These are phyloP conservation scores for Cheilosia grossa DNA, from an alignment of 2,888 invertebrate species.

Conservation along the genomic window DNA sequence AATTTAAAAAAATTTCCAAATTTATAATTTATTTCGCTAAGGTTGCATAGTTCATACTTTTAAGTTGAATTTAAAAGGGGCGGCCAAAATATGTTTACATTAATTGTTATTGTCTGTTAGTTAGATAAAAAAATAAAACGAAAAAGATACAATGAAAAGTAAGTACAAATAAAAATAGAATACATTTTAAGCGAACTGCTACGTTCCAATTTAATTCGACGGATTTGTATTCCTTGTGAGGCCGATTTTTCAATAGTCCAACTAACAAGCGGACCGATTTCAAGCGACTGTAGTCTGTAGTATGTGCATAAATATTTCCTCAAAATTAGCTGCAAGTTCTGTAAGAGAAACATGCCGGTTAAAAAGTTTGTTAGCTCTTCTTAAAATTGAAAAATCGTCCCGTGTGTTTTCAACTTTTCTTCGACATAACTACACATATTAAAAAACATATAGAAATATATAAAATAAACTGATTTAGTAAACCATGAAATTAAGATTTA, in stretches of 20 bases:
- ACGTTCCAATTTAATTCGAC: background rate
- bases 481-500: constrained; percentile 4
- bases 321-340: no score
- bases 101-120: constrained; percentile 65
- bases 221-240: background rate
- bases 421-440: background rate
- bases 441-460: background rate
- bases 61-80: constrained; percentile 17
- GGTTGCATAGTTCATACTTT: background rate
- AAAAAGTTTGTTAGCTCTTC: no score
- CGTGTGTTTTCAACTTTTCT: no score
- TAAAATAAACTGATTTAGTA: constrained; percentile 10
- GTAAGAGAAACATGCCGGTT: no score
- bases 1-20: background rate
- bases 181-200: background rate
- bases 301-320: no score
- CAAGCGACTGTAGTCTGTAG: no score
- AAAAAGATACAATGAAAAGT: constrained; percentile 1
- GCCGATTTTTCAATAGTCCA: background rate
- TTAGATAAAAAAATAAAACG: constrained; percentile 8
- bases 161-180: constrained; percentile 38
- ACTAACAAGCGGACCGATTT: no score
- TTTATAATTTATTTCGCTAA: background rate
- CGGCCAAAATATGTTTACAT: constrained; percentile 39
- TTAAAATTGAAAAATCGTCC: no score